Evolutionary conservation across 1,140 invertebrate species (phyloP).

Genomic region (Lordiphosa mommai): DNA sequence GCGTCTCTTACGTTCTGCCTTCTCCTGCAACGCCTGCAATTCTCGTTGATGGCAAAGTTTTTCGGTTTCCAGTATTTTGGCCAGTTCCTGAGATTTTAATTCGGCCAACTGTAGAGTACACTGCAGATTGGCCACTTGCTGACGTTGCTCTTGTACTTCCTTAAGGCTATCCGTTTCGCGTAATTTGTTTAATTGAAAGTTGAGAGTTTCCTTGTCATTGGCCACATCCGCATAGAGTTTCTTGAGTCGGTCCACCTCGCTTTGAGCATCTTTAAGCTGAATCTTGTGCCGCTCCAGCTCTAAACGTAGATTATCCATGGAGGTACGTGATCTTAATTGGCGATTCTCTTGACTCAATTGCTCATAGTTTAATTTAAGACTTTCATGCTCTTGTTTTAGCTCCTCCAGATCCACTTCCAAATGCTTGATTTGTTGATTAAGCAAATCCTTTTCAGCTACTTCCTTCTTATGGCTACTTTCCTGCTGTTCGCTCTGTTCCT

Average conservation of each 20-base stretch:
- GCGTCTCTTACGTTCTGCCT: constrained; percentile 48
- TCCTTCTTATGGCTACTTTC: constrained; percentile 30
- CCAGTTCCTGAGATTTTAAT: constrained; percentile 59
- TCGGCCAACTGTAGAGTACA: constrained; percentile 61
- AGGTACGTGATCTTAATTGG: constrained; percentile 27
- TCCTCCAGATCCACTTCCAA: constrained; percentile 43
- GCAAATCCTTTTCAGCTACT: constrained; percentile 21
- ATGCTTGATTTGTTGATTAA: constrained; percentile 35
- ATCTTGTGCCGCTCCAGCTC: constrained; percentile 71
- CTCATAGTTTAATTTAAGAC: constrained; percentile 42
- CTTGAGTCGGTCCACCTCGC: constrained; percentile 70
- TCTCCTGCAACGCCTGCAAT: constrained; percentile 42
- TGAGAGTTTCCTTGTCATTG: constrained; percentile 61
- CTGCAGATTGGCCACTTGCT: constrained; percentile 47
- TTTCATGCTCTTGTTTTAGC: constrained; percentile 50
- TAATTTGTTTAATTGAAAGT: constrained; percentile 60
- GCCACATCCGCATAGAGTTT: constrained; percentile 68
- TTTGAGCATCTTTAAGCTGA: constrained; percentile 60
- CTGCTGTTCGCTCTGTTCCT: constrained; percentile 55
- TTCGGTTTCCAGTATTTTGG: constrained; percentile 59
- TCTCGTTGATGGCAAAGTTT: constrained; percentile 61
- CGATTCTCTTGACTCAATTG: constrained; percentile 51
- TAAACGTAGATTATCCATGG: constrained; percentile 38
- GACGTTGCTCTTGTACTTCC: constrained; percentile 57
- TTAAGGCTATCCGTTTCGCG: constrained; percentile 41